Evolutionary conservation across 2,113 vertebrate genomes (phyloP).

Genomic region (Megaptera novaeangliae): DNA sequence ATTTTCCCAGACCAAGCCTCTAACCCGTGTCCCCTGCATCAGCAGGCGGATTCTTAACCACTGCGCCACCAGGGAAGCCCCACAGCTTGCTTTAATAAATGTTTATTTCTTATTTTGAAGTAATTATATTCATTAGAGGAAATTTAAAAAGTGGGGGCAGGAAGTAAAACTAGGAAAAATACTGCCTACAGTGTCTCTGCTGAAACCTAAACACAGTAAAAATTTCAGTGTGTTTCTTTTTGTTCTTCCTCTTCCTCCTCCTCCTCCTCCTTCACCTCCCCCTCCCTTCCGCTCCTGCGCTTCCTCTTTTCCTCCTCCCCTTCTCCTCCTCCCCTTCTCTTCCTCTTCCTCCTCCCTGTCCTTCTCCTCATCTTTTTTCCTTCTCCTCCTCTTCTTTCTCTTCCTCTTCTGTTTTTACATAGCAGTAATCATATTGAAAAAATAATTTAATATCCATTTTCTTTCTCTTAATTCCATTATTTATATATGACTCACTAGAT

Average conservation of each 20-base stretch:
- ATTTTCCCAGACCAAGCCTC: too few species aligned
- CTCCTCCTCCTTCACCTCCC: too few species aligned
- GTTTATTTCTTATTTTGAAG: slow-evolving; percentile 4
- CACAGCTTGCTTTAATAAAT: not conserved
- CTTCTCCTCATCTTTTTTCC: not conserved
- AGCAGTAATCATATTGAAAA: not conserved
- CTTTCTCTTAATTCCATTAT: slow-evolving; percentile 18
- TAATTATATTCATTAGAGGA: not conserved
- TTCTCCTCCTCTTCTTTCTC: not conserved
- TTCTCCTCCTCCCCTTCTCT: not conserved
- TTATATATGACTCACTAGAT: not conserved
- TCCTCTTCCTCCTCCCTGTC: not conserved
- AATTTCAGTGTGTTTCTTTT: not conserved
- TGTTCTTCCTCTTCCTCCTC: not conserved
- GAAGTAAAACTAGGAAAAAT: slow-evolving; percentile 13
- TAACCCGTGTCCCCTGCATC: too few species aligned
- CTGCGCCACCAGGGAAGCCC: too few species aligned
- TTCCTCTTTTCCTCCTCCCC: not conserved
- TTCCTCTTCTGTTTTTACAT: not conserved
- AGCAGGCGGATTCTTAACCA: too few species aligned
- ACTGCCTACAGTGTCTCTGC: not conserved
- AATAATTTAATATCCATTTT: not conserved
- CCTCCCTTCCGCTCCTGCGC: not conserved
- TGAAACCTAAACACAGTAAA: not conserved
- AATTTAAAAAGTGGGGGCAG: not conserved